phyloP scores from a whole-genome alignment of 2,797 vertebrate species.

The Synanceia verrucosa region DNA sequence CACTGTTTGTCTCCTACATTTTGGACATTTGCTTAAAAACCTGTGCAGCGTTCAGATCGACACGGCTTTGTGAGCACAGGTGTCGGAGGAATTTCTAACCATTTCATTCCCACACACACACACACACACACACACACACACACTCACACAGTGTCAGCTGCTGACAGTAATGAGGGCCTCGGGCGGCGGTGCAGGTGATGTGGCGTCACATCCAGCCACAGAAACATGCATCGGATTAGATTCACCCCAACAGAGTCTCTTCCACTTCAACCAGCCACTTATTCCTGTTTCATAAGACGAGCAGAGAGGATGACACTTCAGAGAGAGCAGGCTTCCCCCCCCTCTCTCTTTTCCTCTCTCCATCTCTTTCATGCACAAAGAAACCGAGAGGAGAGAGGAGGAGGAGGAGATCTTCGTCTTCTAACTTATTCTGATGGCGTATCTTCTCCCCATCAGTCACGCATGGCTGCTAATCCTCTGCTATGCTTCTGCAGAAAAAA shows the following conservation, averaged over 20 bases:
- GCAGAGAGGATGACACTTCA: slow-evolving; percentile 65
- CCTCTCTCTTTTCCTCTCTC: not conserved
- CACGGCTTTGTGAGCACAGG: slow-evolving; percentile 16
- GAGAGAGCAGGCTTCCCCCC: slow-evolving; percentile 24
- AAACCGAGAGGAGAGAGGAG: slow-evolving; percentile 39
- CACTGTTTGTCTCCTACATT: too few species aligned
- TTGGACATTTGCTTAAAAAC: slow-evolving; percentile 16
- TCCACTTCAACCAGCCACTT: slow-evolving; percentile 69
- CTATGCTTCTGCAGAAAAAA: slow-evolving; percentile 54
- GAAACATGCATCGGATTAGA: slow-evolving; percentile 69
- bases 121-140: slow-evolving; percentile 6
- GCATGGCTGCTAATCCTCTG: slow-evolving; percentile 78
- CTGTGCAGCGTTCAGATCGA: slow-evolving; percentile 17
- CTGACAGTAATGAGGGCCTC: slow-evolving; percentile 70
- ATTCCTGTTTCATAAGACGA: slow-evolving; percentile 62
- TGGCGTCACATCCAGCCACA: slow-evolving; percentile 55
- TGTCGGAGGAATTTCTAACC: slow-evolving; percentile 49
- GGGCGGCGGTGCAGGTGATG: slow-evolving; percentile 62
- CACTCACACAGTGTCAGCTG: slow-evolving; percentile 22
- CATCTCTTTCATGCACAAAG: slow-evolving; percentile 48
- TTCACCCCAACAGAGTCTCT: slow-evolving; percentile 61
- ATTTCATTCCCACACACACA: slow-evolving; percentile 46
- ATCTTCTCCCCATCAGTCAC: slow-evolving; percentile 81
- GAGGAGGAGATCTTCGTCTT: slow-evolving; percentile 45
- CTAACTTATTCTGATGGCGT: slow-evolving; percentile 79